Evolutionary conservation across 2,888 invertebrate species (phyloP), one percentile per base, ranked within the genome.

Genomic region (Argyresthia goedartella): DNA sequence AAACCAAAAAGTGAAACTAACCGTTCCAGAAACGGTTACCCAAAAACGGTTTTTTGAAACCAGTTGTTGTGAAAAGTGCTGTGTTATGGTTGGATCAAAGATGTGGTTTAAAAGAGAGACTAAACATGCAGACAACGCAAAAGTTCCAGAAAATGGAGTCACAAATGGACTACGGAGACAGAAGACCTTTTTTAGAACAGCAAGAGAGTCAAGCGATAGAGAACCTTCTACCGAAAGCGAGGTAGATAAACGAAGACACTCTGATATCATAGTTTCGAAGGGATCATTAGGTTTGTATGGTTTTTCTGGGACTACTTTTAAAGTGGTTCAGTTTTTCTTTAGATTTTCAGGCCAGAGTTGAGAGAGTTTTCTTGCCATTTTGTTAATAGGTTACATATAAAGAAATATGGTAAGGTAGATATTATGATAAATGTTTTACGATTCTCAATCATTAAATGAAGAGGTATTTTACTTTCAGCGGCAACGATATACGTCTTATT

Each of bases 91-190:
- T 59, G 67, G 69, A 67, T 71, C 66, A 53, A 85, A 81, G 84
- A 85, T 85, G 86, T 85, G 85, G 85, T 85, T 85, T 57, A 86
- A 81, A 62, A 66, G 84, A 61, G 85, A 85, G 57, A 74, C 84
- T 56, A 85, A 84, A 63, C 63, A 71, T 58, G 74, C 70, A 56
- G 65, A 72, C 41, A 81, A 81, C 46, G 35, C 48, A 2, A 81
- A 81, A 53, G 25, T 25, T 25, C 60, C 65, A 50, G 81, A 82
- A 52, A 79, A 80, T 60, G 82, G 81, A 8, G 66, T 77, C 4
- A 78, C 73, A 9, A 70, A 76, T 9, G 84, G 79, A 55, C 56
- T 85, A 55, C 73, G 80, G 56, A 76, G 77, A 64, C 86, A 84
- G 68, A 87, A 86, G 57, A 64, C 70, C 6, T 62, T 79, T 1